These are phyloP conservation scores for Campoplex capitator DNA, from an alignment of 2,888 invertebrate genomes.

Conservation along the genomic window DNA sequence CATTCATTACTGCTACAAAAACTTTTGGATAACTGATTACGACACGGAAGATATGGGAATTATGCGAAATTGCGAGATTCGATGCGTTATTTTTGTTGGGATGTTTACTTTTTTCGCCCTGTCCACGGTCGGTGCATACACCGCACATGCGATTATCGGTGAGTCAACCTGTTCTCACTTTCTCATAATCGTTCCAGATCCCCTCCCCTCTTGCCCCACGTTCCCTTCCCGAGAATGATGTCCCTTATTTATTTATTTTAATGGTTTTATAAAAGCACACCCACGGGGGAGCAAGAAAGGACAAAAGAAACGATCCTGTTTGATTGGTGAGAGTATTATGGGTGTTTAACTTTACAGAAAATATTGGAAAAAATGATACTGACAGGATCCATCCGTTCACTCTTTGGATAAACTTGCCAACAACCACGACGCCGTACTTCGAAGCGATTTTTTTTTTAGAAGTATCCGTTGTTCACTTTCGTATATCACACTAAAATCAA, in stretches of 20 bases:
- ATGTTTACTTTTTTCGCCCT: constrained; percentile 65
- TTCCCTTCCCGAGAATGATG: too few species aligned
- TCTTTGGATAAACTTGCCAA: constrained; percentile 69
- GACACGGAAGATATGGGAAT: constrained; percentile 51
- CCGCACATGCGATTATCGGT: constrained; percentile 63
- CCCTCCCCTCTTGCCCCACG: too few species aligned
- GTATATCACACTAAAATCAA: too few species aligned
- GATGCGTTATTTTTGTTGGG: constrained; percentile 60
- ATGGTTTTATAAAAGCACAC: neutral
- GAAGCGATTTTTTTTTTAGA: constrained; percentile 71
- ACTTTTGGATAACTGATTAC: constrained; percentile 65
- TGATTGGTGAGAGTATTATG: neutral
- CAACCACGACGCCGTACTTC: constrained; percentile 70
- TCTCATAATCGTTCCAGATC: neutral
- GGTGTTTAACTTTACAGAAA: constrained; percentile 58
- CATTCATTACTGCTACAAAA: constrained; percentile 61
- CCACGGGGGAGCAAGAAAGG: neutral
- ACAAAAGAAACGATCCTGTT: neutral
- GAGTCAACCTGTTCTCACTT: constrained; percentile 1
- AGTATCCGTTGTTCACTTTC: neutral
- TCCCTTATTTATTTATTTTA: neutral
- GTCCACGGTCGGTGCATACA: constrained; percentile 65
- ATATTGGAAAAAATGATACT: constrained; percentile 65
- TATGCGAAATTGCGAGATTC: constrained; percentile 50
- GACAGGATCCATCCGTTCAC: constrained; percentile 70